Conservation (phyloP, 2,113 vertebrate genomes). For the Lophura nycthemera region DNA sequence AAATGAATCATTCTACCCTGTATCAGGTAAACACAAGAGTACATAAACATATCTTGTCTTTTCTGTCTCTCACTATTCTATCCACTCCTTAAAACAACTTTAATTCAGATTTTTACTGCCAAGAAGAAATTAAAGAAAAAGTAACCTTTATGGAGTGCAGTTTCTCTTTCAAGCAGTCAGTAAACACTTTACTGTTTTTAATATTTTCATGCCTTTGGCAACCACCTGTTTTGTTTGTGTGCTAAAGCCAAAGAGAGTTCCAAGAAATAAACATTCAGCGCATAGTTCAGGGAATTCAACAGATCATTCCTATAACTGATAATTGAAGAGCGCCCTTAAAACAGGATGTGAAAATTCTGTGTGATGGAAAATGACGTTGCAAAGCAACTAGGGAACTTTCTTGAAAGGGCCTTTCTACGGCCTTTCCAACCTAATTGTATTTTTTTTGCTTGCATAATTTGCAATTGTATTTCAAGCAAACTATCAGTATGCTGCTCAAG, state of each 20-base stretch:
- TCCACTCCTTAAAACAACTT: not conserved
- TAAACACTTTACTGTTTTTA: not conserved
- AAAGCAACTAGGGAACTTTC: not conserved
- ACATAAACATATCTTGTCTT: not conserved
- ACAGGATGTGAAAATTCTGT: not conserved
- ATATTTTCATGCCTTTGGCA: conserved; percentile 32
- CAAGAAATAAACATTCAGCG: not conserved
- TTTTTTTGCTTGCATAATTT: not conserved
- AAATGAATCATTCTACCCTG: not conserved
- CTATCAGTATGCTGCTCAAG: accelerated
- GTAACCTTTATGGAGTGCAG: not conserved
- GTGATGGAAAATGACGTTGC: not conserved
- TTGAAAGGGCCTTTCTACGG: not conserved
- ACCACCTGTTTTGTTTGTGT: not conserved
- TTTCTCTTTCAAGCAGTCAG: not conserved
- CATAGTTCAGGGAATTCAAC: not conserved
- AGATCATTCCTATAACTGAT: not conserved
- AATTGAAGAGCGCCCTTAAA: not conserved
- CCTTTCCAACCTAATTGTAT: not conserved
- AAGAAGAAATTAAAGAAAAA: not conserved
- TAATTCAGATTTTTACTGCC: not conserved
- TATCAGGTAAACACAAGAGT: not conserved
- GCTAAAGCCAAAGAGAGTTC: not conserved
- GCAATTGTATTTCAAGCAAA: not conserved
- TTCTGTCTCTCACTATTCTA: not conserved